Evolutionary conservation across 2,113 vertebrate genomes (phyloP).

Genomic region (Chlorodrepanis virens): DNA sequence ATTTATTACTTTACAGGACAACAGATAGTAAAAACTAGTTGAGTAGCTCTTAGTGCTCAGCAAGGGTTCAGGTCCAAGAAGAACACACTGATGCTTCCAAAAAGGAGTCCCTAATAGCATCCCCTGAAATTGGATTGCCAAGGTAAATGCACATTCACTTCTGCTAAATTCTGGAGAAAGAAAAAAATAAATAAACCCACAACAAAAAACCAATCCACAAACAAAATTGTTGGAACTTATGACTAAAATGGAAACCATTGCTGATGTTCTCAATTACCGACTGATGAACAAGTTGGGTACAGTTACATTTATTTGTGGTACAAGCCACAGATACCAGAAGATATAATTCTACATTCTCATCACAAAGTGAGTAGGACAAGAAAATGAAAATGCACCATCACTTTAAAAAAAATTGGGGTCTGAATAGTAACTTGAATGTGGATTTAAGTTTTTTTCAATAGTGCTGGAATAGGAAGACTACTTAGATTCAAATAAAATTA

Average conservation of each 20-base stretch:
- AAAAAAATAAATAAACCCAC: too few species aligned
- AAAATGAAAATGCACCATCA: neutral
- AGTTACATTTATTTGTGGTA: neutral
- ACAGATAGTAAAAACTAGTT: slow-evolving; percentile 70
- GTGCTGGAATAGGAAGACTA: neutral
- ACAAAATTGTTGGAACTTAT: neutral
- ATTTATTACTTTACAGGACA: slow-evolving; percentile 79
- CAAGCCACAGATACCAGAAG: neutral
- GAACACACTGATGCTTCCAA: neutral
- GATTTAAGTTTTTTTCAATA: neutral
- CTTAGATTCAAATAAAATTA: neutral
- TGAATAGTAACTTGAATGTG: neutral
- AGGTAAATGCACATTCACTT: neutral
- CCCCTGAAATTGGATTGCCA: neutral
- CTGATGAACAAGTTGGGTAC: neutral
- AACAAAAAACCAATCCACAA: neutral
- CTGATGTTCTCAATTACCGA: neutral
- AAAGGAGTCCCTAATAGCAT: neutral
- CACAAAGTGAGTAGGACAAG: neutral
- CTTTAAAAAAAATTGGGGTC: neutral
- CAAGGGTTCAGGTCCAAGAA: neutral
- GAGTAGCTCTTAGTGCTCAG: slow-evolving; percentile 51
- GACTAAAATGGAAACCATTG: neutral
- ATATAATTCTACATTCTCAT: neutral
- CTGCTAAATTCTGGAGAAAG: neutral